A percentile compares a stretch with the other conserved stretches of the same genome.
Evolutionary conservation across 2,888 invertebrate genomes (phyloP).

Genomic region (Philonicus albiceps): DNA sequence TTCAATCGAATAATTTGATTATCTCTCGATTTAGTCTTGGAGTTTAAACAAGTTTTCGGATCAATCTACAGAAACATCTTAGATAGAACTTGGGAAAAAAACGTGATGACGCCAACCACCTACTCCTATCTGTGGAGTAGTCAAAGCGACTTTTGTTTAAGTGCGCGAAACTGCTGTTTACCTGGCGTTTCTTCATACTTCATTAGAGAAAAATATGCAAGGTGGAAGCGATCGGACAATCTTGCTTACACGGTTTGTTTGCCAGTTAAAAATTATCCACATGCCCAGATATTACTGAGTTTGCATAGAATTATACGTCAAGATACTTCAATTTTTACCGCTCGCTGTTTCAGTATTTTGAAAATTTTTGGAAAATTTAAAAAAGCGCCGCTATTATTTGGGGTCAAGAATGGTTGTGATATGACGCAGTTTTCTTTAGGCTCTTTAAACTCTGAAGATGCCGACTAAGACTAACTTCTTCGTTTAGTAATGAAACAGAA

Average conservation of each 20-base stretch:
- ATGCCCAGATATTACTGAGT: background rate
- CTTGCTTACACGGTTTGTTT: background rate
- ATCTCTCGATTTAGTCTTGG: background rate
- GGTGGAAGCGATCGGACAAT: background rate
- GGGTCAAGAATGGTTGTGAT: background rate
- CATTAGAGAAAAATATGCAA: background rate
- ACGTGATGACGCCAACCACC: background rate
- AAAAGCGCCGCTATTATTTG: background rate
- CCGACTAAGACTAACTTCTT: background rate
- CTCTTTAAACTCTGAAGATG: background rate
- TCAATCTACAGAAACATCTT: background rate
- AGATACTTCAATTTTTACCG: background rate
- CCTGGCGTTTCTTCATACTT: background rate
- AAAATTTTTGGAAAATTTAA: background rate
- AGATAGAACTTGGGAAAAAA: background rate
- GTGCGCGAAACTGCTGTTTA: background rate
- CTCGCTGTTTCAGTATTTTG: background rate
- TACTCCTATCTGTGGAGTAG: background rate
- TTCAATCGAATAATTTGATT: background rate
- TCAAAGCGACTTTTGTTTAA: conserved; percentile 5
- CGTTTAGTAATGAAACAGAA: background rate
- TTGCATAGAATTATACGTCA: background rate
- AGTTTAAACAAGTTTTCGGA: background rate
- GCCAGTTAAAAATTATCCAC: background rate
- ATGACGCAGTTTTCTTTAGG: background rate